Percentiles rank a stretch among this genome's conserved stretches.
These are phyloP conservation scores for Hydra vulgaris DNA, from an alignment of 30 jellyfish, hydroid and myxozoan species.

Conservation along the genomic window DNA sequence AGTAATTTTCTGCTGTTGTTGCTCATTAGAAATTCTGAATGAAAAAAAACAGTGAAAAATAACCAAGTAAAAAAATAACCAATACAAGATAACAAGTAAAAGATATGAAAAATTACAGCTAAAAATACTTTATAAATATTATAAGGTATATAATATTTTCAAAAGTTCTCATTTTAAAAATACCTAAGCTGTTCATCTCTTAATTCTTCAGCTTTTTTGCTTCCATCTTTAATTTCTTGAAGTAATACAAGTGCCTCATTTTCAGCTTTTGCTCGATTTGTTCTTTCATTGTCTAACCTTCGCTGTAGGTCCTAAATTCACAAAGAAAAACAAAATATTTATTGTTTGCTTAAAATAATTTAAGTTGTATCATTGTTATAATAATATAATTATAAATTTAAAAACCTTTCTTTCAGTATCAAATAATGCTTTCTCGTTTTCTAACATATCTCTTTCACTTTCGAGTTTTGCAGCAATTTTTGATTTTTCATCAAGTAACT, in stretches of 20 bases:
- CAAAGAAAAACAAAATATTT: neutral
- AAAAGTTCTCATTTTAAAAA: neutral
- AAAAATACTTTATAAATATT: too few relatives aligned
- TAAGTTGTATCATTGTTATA: too few relatives aligned
- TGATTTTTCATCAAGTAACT: slow-evolving; percentile 44
- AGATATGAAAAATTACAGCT: neutral
- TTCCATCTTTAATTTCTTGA: slow-evolving; percentile 55
- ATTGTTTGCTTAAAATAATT: neutral
- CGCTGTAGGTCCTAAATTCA: slow-evolving; percentile 65
- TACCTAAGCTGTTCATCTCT: slow-evolving; percentile 23
- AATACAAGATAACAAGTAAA: neutral
- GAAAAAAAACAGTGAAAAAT: too few relatives aligned
- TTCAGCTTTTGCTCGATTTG: slow-evolving; percentile 82
- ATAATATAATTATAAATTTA: too few relatives aligned
- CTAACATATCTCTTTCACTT: slow-evolving; percentile 65
- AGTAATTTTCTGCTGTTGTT: slow-evolving; percentile 55
- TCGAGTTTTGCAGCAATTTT: slow-evolving; percentile 36
- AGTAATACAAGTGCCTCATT: slow-evolving; percentile 44
- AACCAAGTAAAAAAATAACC: too few relatives aligned
- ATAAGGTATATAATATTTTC: too few relatives aligned
- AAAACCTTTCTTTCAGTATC: slow-evolving; percentile 80
- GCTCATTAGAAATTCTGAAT: slow-evolving; percentile 61
- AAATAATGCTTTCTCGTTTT: slow-evolving; percentile 68
- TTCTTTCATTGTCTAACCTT: slow-evolving; percentile 58
- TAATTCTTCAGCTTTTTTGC: slow-evolving; percentile 63